Evolutionary conservation across 2,113 vertebrate species (phyloP).

Genomic region (Plecotus auritus): DNA sequence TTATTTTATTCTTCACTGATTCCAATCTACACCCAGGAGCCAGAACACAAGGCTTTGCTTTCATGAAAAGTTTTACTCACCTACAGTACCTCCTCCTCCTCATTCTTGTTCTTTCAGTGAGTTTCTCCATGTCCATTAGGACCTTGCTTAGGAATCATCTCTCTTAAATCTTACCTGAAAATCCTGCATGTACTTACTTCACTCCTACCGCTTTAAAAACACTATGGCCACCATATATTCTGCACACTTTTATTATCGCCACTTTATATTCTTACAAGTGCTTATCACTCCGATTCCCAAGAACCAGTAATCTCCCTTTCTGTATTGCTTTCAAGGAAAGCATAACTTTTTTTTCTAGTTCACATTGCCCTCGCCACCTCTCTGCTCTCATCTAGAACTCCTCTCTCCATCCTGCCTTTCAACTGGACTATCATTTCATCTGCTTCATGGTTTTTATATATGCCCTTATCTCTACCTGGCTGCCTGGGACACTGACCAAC

Average conservation of each 20-base stretch:
- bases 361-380: not conserved
- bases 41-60: not conserved
- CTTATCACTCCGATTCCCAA: not conserved
- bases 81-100: not conserved
- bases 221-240: not conserved
- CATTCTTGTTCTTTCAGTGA: not conserved
- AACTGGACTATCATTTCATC: not conserved
- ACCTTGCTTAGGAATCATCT: not conserved
- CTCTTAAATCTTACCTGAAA: not conserved
- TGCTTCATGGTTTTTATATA: not conserved
- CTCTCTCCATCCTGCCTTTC: too few species aligned
- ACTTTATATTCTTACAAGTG: not conserved
- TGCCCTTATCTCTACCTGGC: not conserved
- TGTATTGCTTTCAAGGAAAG: not conserved
- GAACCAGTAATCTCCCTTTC: not conserved
- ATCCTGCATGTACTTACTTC: not conserved
- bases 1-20: not conserved
- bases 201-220: not conserved
- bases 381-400: not conserved
- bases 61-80: not conserved
- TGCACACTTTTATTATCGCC: not conserved
- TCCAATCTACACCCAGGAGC: not conserved
- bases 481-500: not conserved
- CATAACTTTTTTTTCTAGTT: not conserved
- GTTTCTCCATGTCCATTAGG: not conserved